A percentile compares a stretch with the other conserved stretches of the same genome.
These are phyloP conservation scores for Pachyuromys duprasi DNA, from an alignment of 2,797 vertebrate genomes.

Conservation along the genomic window DNA sequence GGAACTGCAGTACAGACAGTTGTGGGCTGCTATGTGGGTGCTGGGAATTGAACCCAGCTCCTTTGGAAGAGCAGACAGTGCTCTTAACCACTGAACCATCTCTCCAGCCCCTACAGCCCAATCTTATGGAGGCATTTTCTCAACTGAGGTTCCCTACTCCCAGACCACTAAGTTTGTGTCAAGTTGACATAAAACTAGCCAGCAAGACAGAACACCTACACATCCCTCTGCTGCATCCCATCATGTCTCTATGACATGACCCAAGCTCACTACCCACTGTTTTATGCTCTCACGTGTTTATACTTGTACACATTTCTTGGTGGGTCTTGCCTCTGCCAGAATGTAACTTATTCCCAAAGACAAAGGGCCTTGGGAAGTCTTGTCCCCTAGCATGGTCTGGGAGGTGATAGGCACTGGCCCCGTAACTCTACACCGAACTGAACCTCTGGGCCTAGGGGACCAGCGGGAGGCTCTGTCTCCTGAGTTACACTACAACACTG, in stretches of 20 bases:
- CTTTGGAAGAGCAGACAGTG: too few relatives aligned
- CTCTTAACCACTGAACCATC: too few relatives aligned
- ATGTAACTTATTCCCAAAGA: not conserved
- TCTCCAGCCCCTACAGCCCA: not conserved
- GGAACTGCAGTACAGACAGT: too few relatives aligned
- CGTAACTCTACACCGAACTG: not conserved
- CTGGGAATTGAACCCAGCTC: too few relatives aligned
- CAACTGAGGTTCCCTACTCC: not conserved
- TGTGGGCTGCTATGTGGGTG: too few relatives aligned
- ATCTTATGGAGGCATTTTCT: not conserved
- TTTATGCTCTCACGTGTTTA: too few relatives aligned
- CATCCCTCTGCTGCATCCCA: not conserved
- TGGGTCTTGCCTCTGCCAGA: not conserved
- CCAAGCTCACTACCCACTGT: not conserved
- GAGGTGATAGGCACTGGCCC: rapidly evolving
- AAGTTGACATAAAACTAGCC: not conserved
- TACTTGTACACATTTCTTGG: not conserved
- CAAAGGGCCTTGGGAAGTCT: not conserved
- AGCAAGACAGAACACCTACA: not conserved
- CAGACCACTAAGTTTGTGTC: not conserved
- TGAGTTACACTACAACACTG: conserved; percentile 65
- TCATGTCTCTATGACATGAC: not conserved
- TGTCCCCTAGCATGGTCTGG: not conserved
- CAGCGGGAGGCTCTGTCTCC: conserved; percentile 22
- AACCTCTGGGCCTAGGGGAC: not conserved